Conservation (phyloP, 1,140 invertebrate species). For the Hycleus phaleratus region DNA sequence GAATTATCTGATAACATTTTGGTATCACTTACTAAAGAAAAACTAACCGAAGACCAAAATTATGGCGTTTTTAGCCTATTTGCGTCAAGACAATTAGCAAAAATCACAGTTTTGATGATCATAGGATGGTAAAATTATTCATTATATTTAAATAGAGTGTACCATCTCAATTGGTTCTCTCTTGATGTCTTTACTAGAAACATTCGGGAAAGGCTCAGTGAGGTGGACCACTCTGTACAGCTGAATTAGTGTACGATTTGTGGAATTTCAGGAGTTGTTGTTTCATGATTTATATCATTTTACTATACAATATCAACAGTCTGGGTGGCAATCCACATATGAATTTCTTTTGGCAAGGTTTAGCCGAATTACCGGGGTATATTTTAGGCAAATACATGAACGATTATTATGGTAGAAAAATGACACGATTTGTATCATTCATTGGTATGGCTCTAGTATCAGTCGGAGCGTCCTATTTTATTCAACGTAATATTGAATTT, state of each 20-base stretch:
- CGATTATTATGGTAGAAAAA: constrained; percentile 24
- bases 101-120: constrained; percentile 49
- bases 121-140: constrained; percentile 39
- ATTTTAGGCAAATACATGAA: constrained; percentile 38
- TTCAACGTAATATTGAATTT: not conserved
- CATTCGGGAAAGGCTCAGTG: no score
- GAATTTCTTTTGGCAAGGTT: constrained; percentile 55
- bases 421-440: constrained; percentile 14
- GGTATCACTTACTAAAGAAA: constrained; percentile 32
- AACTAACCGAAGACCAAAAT: constrained; percentile 35
- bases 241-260: no score
- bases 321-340: constrained; percentile 59
- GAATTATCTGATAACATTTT: constrained; percentile 41
- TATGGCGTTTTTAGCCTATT: constrained; percentile 51
- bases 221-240: no score
- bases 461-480: not conserved
- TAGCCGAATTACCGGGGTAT: constrained; percentile 53
- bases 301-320: constrained; percentile 54
- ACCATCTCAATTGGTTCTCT: no score
- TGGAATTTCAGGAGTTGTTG: constrained; percentile 5
- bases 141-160: not conserved
- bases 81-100: constrained; percentile 46
- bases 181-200: no score
- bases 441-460: constrained; percentile 1
- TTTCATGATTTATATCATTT: constrained; percentile 47